A percentile compares a stretch with the other conserved stretches of the same genome.
Evolutionary conservation across 2,797 vertebrate species (phyloP).

Genomic region (Dryobates pubescens): DNA sequence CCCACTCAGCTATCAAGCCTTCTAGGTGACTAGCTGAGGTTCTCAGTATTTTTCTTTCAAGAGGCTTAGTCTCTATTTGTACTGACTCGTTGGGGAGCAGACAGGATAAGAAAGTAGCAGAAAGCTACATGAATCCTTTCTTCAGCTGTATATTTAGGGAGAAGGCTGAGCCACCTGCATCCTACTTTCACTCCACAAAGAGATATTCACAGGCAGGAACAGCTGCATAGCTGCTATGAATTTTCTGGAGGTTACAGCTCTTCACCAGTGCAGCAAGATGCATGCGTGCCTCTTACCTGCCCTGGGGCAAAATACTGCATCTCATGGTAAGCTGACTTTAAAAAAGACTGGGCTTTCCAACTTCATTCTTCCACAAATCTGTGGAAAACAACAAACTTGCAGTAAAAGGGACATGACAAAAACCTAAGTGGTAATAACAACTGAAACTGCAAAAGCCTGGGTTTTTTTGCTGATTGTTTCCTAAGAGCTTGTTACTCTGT

Average conservation of each 20-base stretch:
- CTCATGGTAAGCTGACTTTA: not conserved
- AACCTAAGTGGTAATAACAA: not conserved
- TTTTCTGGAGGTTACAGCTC: not conserved
- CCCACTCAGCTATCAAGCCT: not conserved
- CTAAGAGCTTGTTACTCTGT: not conserved
- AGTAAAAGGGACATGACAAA: not conserved
- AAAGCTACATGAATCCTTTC: not conserved
- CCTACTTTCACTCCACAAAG: not conserved
- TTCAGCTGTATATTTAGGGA: not conserved
- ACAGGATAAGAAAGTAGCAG: not conserved
- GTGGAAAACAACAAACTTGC: not conserved
- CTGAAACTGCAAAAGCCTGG: not conserved
- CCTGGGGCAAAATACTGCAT: not conserved
- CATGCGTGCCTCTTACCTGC: not conserved
- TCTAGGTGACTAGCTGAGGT: rapidly evolving
- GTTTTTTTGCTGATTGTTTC: not conserved
- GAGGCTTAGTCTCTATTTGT: not conserved
- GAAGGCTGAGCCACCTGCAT: not conserved
- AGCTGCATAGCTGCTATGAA: not conserved
- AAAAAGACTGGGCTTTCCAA: not conserved
- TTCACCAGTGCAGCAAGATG: not conserved
- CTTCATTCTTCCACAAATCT: not conserved
- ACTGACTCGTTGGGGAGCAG: not conserved
- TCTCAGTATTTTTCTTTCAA: not conserved
- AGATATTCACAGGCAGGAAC: not conserved